phyloP scores from a whole-genome alignment of 2,113 vertebrate species.

The Ammodytes dubius region DNA sequence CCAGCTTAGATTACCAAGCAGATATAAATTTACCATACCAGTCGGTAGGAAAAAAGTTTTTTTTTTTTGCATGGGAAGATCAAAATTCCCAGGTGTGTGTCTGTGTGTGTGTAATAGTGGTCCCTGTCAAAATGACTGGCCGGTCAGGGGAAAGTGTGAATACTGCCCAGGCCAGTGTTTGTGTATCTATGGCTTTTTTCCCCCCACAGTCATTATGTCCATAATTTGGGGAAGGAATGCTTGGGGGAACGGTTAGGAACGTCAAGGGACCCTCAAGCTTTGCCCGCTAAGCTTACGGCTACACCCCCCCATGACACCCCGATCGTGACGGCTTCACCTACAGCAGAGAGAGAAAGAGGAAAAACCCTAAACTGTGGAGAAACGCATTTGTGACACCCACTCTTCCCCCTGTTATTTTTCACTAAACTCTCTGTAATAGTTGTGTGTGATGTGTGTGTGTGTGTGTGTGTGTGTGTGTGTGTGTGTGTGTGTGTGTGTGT shows the following conservation, averaged over 20 bases:
- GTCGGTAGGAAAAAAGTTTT: slow-evolving; percentile 52
- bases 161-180: slow-evolving; percentile 49
- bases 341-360: slow-evolving; percentile 44
- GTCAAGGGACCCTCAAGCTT: slow-evolving; percentile 43
- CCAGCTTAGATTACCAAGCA: slow-evolving; percentile 46
- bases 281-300: slow-evolving; percentile 17
- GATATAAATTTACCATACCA: slow-evolving; percentile 42
- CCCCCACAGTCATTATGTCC: slow-evolving; percentile 50
- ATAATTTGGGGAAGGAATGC: slow-evolving; percentile 64
- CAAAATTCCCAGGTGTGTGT: slow-evolving; percentile 47
- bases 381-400: slow-evolving; percentile 21
- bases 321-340: slow-evolving; percentile 57
- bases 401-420: slow-evolving; percentile 49
- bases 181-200: slow-evolving; percentile 53
- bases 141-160: slow-evolving; percentile 61
- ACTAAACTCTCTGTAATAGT: slow-evolving; percentile 57
- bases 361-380: not conserved
- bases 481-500: slow-evolving; percentile 31
- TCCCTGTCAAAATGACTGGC: slow-evolving; percentile 52
- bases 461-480: slow-evolving; percentile 5
- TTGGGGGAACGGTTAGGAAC: slow-evolving; percentile 32
- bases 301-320: slow-evolving; percentile 21
- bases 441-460: not conserved
- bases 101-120: not conserved
- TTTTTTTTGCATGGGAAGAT: slow-evolving; percentile 44